Base-by-base conservation (phyloP, 2,888 invertebrate species). In the Linnaemya tessellans region DNA sequence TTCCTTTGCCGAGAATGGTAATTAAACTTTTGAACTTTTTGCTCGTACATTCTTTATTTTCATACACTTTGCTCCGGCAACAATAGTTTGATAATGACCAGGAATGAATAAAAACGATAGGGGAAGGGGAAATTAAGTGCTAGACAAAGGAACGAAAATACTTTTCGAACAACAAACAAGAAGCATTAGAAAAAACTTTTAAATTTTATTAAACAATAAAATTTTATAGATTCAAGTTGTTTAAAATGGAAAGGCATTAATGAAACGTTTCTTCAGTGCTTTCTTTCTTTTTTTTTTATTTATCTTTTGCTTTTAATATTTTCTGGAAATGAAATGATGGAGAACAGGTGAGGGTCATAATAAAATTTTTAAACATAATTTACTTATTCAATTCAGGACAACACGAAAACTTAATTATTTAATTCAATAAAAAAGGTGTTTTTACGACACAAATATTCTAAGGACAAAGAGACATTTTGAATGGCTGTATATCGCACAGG, bases 21-120 rank as follows among this genome's bases (percentile, higher is more conserved):
- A 91, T 91, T 91, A 91, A 91, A 91, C 89, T 91, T 90, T 90
- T 88, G 89, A 89, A 90, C 91, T 90, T 88, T 82, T 81, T 54
- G 2, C 56, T 35, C 56, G 22, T 46, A 58, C 46, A 35, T 35
- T 38, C 35, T 30, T n/a, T 46, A 22, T 41, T 8, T 43, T 1
- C 13, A 13, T 56, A 18, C 15, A 49, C 35, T 20, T 58, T 18
- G 13, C n/a, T 54, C 43, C 20, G 3, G 22, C 38, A 65, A 25
- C 65, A 80, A 80, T 64, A 80, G 64, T 73, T 77, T 75, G 7
- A 56, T 70, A 81, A 71, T 49, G 54, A 71, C 11, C 70, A 56
- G 70, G 15, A 56, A n/a, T 43, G 62, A 51, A 56, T 22, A 20
- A 49, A 20, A 58, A 20, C n/a, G 41, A 18, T 15, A 11, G 1